These are phyloP conservation scores for Rhinopomastus cyanomelas DNA, from an alignment of 2,113 vertebrate genomes.

Conservation along the genomic window DNA sequence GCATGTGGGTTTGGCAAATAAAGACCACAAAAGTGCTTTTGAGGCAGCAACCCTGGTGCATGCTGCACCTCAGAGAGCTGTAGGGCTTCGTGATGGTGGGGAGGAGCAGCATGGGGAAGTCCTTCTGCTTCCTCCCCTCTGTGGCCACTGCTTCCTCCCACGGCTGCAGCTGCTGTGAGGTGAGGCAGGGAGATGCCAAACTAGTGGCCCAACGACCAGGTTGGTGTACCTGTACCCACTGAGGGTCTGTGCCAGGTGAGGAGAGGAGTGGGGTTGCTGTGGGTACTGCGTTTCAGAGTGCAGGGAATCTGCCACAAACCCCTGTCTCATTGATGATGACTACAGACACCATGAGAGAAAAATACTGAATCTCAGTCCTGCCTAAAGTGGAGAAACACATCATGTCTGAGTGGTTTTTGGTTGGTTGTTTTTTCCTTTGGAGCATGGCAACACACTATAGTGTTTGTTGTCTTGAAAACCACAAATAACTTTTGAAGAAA, in stretches of 20 bases:
- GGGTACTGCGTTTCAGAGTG: accelerated
- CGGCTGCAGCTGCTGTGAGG: not conserved
- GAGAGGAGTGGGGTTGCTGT: accelerated
- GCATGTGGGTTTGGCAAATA: not conserved
- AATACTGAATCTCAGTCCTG: not conserved
- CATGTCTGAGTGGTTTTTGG: not conserved
- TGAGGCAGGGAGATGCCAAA: not conserved
- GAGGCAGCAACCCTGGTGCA: not conserved
- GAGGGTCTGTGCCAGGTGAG: not conserved
- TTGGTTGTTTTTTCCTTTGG: not conserved
- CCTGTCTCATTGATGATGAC: accelerated
- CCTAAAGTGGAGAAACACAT: not conserved
- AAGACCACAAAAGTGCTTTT: not conserved
- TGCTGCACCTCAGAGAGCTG: not conserved
- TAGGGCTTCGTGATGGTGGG: not conserved
- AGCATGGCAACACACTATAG: not conserved
- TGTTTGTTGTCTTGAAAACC: constrained; percentile 4
- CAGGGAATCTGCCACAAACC: not conserved
- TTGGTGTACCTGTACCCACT: not conserved
- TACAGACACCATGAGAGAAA: not conserved
- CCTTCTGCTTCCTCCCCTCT: constrained; percentile 39
- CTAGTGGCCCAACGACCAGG: accelerated
- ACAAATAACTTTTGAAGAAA: not conserved
- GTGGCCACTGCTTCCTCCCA: constrained; percentile 61
- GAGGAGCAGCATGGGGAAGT: constrained; percentile 9